A percentile compares a stretch with the other conserved stretches of the same genome.
These are phyloP conservation scores for Euschistus heros DNA, from an alignment of 1,140 invertebrate species.

Conservation along the genomic window DNA sequence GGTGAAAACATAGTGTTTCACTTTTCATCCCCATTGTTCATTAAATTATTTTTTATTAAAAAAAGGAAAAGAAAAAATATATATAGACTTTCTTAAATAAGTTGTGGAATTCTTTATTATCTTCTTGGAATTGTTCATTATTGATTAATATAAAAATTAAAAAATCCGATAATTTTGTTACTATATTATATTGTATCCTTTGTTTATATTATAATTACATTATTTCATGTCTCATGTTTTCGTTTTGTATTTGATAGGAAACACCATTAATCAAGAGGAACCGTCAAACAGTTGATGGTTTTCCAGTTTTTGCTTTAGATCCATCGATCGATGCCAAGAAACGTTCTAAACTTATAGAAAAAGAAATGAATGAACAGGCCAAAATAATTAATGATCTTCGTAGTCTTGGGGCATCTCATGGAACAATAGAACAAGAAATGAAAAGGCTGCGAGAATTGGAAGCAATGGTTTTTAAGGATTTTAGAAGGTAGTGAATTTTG, in stretches of 20 bases:
- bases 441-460: slow-evolving; percentile 82
- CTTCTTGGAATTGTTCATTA: too few species aligned
- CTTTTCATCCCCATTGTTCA: too few species aligned
- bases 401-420: slow-evolving; percentile 78
- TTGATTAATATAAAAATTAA: too few species aligned
- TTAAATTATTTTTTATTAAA: too few species aligned
- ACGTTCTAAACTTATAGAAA: slow-evolving; percentile 86
- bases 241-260: slow-evolving; percentile 43
- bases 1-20: slow-evolving; percentile 5
- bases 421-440: slow-evolving; percentile 83
- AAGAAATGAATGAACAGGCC: slow-evolving; percentile 93
- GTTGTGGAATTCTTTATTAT: too few species aligned
- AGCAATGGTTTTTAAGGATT: slow-evolving; percentile 81
- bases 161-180: too few species aligned
- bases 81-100: too few species aligned
- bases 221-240: too few species aligned
- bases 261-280: slow-evolving; percentile 51
- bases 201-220: too few species aligned
- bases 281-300: slow-evolving; percentile 49
- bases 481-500: slow-evolving; percentile 51
- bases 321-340: slow-evolving; percentile 74
- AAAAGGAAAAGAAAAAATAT: too few species aligned
- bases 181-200: too few species aligned
- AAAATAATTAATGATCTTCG: slow-evolving; percentile 88
- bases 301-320: slow-evolving; percentile 80